Evolutionary conservation across 2,113 vertebrate genomes (phyloP).

Genomic region (Pitta sordida): DNA sequence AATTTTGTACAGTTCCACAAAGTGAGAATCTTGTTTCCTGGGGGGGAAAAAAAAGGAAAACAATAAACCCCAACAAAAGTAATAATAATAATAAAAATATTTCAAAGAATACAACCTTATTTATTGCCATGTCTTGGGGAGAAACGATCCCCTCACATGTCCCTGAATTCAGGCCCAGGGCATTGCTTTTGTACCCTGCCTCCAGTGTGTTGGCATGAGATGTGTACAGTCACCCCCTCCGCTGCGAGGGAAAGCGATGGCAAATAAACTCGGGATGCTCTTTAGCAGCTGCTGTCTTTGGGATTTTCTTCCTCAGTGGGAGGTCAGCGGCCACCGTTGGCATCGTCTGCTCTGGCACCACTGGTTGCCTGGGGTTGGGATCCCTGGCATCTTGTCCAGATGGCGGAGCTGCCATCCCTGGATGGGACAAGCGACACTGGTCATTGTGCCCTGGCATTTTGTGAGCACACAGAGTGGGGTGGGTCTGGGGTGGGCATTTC

Average conservation of each 20-base stretch:
- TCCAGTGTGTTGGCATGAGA: conserved; percentile 89
- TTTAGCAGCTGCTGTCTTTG: conserved; percentile 72
- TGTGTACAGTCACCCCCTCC: conserved; percentile 75
- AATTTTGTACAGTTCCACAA: conserved; percentile 94
- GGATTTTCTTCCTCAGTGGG: neutral
- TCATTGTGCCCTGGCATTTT: rapidly evolving
- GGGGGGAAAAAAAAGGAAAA: neutral
- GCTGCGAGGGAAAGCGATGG: conserved; percentile 63
- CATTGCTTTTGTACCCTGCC: conserved; percentile 85
- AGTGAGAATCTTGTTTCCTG: conserved; percentile 83
- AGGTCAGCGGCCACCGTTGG: neutral
- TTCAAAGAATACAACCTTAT: conserved; percentile 68
- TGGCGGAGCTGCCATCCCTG: neutral
- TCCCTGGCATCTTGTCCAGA: rapidly evolving
- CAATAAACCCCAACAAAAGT: neutral
- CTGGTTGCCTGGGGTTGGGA: rapidly evolving
- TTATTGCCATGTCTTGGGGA: conserved; percentile 90
- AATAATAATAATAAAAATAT: neutral
- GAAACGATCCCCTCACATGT: conserved; percentile 37
- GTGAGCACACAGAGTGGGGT: neutral
- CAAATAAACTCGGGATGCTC: conserved; percentile 88
- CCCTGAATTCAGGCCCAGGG: conserved; percentile 66
- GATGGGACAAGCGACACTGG: rapidly evolving
- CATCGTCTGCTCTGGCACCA: rapidly evolving
- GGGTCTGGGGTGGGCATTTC: neutral